Conservation (phyloP, 2,113 vertebrate genomes). For the Odobenus rosmarus region DNA sequence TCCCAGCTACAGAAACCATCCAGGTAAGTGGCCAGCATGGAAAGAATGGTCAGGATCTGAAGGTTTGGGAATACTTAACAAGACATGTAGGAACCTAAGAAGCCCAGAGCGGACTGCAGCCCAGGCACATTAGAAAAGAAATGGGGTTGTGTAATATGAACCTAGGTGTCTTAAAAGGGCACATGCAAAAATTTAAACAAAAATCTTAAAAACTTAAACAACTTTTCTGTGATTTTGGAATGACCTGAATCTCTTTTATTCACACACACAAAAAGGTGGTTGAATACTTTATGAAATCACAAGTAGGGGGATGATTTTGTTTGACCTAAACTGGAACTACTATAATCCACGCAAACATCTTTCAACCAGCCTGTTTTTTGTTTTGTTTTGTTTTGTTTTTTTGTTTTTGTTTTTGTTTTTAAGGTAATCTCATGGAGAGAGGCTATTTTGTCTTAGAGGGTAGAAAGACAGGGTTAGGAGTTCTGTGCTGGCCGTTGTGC, state of each 20-base stretch:
- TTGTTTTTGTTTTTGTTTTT: background rate
- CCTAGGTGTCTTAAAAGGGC: background rate
- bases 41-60: background rate
- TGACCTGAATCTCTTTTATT: background rate
- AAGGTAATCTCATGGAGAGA: background rate
- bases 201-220: background rate
- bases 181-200: background rate
- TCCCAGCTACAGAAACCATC: background rate
- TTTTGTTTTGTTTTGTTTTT: too few relatives aligned
- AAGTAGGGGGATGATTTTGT: background rate
- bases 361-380: background rate
- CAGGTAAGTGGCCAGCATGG: background rate
- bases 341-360: background rate
- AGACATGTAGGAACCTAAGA: background rate
- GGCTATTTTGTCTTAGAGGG: background rate
- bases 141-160: background rate
- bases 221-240: background rate
- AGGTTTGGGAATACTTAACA: background rate
- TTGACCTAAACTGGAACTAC: background rate
- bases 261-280: background rate
- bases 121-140: background rate
- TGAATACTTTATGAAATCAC: background rate
- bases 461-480: background rate
- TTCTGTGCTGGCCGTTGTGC: background rate
- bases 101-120: background rate